Evolutionary conservation across 1,140 invertebrate species (phyloP).

Genomic region (Oncopodura yosiiana): DNA sequence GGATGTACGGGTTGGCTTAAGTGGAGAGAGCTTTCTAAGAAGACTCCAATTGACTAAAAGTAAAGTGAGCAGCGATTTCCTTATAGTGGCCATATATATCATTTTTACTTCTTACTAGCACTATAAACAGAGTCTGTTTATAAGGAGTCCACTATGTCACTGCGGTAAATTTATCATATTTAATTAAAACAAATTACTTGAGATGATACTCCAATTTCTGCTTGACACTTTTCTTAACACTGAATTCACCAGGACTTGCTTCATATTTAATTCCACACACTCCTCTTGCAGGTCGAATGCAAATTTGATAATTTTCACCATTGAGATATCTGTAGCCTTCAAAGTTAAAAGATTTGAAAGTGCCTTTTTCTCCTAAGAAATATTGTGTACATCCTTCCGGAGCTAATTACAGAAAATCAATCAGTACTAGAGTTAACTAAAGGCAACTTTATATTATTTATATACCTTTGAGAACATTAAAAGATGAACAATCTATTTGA

Average conservation of each 20-base stretch:
- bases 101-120: too few species aligned
- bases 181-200: slow-evolving; percentile 13
- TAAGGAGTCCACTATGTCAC: too few species aligned
- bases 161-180: neutral
- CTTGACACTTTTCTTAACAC: slow-evolving; percentile 25
- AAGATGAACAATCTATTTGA: slow-evolving; percentile 33
- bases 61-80: neutral
- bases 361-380: slow-evolving; percentile 32
- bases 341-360: slow-evolving; percentile 38
- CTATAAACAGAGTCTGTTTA: too few species aligned
- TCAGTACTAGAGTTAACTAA: neutral
- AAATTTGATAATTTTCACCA: slow-evolving; percentile 36
- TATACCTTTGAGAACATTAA: slow-evolving; percentile 31
- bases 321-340: slow-evolving; percentile 36
- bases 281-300: slow-evolving; percentile 32
- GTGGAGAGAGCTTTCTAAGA: too few species aligned
- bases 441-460: neutral
- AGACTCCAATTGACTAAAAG: too few species aligned
- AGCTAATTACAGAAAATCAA: slow-evolving; percentile 26
- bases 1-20: neutral
- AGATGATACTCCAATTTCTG: slow-evolving; percentile 17
- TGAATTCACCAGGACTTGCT: slow-evolving; percentile 26
- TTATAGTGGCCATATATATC: too few species aligned
- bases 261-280: slow-evolving; percentile 34
- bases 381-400: slow-evolving; percentile 38